Percentiles rank a stretch among this genome's conserved stretches.
Evolutionary conservation across 2,888 invertebrate species (phyloP).

Genomic region (Chydorus sphaericus): DNA sequence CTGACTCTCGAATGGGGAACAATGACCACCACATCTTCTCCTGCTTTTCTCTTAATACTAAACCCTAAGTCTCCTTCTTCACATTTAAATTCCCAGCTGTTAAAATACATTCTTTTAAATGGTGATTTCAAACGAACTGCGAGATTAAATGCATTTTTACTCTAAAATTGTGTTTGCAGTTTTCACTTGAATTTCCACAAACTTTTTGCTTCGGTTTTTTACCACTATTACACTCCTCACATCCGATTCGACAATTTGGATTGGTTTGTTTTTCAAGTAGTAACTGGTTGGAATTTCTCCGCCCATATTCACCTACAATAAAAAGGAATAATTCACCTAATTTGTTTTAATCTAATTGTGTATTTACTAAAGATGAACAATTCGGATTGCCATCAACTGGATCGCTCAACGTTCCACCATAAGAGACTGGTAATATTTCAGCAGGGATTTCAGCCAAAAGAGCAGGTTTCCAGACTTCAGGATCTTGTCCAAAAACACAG

Average conservation of each 20-base stretch:
- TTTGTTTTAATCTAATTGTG: neutral
- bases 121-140: too few relatives aligned
- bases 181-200: slow-evolving; percentile 34
- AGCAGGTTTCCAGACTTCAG: slow-evolving; percentile 30
- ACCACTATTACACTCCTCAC: neutral
- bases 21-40: slow-evolving; percentile 42
- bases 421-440: slow-evolving; percentile 55
- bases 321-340: neutral
- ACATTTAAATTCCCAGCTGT: slow-evolving; percentile 76
- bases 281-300: slow-evolving; percentile 8
- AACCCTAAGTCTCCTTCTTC: slow-evolving; percentile 81
- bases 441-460: slow-evolving; percentile 46
- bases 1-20: slow-evolving; percentile 53
- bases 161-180: slow-evolving; percentile 57
- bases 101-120: neutral
- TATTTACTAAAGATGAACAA: slow-evolving; percentile 51
- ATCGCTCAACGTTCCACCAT: slow-evolving; percentile 59
- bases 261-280: slow-evolving; percentile 1
- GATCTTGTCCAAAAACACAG: slow-evolving; percentile 22
- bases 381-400: slow-evolving; percentile 60
- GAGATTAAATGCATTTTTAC: too few relatives aligned
- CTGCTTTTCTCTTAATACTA: slow-evolving; percentile 46
- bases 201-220: neutral
- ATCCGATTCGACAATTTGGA: too few relatives aligned
- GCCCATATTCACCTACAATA: slow-evolving; percentile 4